A percentile compares a stretch with the other conserved stretches of the same genome.
Evolutionary conservation across 2,113 vertebrate species (phyloP).

Genomic region (Vulpes lagopus): DNA sequence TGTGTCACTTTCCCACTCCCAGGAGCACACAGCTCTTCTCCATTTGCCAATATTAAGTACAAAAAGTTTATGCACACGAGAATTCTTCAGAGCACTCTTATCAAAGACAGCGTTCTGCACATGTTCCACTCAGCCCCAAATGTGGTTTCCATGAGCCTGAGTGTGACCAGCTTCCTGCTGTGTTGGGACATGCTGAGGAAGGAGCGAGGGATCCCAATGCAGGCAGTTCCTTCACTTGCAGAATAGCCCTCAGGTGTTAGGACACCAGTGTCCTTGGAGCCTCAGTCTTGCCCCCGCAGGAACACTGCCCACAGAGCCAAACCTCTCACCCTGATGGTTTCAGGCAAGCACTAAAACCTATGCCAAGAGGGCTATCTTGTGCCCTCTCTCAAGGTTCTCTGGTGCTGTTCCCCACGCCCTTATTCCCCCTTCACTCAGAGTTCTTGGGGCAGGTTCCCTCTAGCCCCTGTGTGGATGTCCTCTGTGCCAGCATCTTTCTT

Average conservation of each 20-base stretch:
- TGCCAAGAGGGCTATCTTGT: background rate
- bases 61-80: background rate
- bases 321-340: background rate
- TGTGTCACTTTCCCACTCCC: background rate
- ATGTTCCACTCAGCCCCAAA: background rate
- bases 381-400: background rate
- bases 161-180: background rate
- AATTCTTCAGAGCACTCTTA: background rate
- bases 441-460: background rate
- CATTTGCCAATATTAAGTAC: background rate
- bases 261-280: background rate
- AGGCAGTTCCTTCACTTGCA: background rate
- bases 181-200: background rate
- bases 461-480: background rate
- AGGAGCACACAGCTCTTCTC: background rate
- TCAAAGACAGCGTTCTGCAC: background rate
- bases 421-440: background rate
- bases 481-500: background rate
- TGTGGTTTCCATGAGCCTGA: background rate
- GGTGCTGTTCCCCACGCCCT: background rate
- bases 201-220: fast-evolving
- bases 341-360: too few species aligned
- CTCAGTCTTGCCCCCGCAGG: background rate
- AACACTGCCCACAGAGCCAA: background rate
- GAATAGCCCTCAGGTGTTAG: background rate